Conservation (phyloP, 2,888 invertebrate species). For the Agrypnus murinus region DNA sequence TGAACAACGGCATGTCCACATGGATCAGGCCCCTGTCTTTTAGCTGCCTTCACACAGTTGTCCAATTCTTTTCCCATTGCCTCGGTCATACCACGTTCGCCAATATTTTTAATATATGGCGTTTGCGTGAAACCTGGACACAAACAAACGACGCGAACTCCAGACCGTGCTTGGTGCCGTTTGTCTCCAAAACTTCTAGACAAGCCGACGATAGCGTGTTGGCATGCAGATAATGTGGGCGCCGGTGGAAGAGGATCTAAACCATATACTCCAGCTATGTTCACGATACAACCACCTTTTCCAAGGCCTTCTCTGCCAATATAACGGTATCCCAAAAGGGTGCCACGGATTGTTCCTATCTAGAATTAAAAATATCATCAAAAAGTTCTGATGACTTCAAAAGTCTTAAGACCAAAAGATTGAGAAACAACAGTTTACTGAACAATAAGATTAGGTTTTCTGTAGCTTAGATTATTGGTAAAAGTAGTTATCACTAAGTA, state of each 20-base stretch:
- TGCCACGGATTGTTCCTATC: constrained; percentile 68
- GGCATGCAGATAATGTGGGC: constrained; percentile 71
- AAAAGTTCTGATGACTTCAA: too few relatives aligned
- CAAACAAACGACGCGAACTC: constrained; percentile 67
- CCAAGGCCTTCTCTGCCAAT: constrained; percentile 69
- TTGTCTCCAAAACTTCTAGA: constrained; percentile 65
- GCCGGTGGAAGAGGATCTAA: constrained; percentile 69
- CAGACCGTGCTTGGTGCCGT: constrained; percentile 63
- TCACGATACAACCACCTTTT: constrained; percentile 73
- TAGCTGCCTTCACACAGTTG: constrained; percentile 53
- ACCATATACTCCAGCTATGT: constrained; percentile 73
- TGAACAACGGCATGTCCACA: constrained; percentile 65
- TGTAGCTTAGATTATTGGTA: too few relatives aligned
- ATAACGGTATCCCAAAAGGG: constrained; percentile 68
- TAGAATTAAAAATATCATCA: constrained; percentile 44
- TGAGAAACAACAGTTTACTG: background rate
- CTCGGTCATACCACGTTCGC: constrained; percentile 58
- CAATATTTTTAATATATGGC: constrained; percentile 61
- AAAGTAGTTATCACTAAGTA: too few relatives aligned
- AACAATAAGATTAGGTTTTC: background rate
- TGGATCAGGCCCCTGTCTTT: constrained; percentile 63
- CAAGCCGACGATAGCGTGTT: constrained; percentile 67
- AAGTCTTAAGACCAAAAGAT: too few relatives aligned
- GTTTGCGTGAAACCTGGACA: constrained; percentile 69
- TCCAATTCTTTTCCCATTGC: constrained; percentile 57